Percentiles rank a stretch among this genome's conserved stretches.
Evolutionary conservation across 2,888 invertebrate genomes (phyloP).

Genomic region (Folsomia manolachei): DNA sequence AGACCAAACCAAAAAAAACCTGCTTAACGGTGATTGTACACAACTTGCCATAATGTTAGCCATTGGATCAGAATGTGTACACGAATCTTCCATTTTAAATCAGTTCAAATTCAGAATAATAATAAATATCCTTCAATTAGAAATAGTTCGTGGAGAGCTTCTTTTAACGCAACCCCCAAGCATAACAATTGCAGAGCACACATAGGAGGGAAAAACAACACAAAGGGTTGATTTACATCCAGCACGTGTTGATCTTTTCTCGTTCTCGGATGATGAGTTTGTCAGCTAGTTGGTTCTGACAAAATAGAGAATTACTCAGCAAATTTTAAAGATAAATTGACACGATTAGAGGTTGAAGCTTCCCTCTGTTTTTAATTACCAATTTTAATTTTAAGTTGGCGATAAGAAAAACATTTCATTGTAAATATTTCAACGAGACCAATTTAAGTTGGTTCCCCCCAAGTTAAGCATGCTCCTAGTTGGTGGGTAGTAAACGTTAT

Average conservation of each 20-base stretch:
- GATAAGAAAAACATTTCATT: too few relatives aligned
- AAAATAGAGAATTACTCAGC: conserved; percentile 18
- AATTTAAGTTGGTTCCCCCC: too few relatives aligned
- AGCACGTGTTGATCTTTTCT: conserved; percentile 8
- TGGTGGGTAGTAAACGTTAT: background rate
- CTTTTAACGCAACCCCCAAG: background rate
- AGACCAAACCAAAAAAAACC: too few relatives aligned
- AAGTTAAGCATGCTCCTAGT: too few relatives aligned
- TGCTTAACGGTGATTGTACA: too few relatives aligned
- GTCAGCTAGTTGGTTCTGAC: background rate
- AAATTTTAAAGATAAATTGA: conserved; percentile 17
- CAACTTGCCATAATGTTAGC: too few relatives aligned
- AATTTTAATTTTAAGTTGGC: background rate
- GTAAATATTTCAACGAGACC: too few relatives aligned
- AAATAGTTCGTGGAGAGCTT: background rate
- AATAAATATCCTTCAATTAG: background rate
- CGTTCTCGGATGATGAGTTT: too few relatives aligned
- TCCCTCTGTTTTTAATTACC: conserved; percentile 2
- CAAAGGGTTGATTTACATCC: background rate
- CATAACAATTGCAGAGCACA: background rate
- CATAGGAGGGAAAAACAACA: background rate
- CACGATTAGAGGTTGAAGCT: conserved; percentile 10
- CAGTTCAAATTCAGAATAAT: background rate
- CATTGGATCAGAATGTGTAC: background rate
- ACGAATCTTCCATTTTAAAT: too few relatives aligned